Percentiles rank a stretch among this genome's conserved stretches.
These are phyloP conservation scores for Iselma pallidipennis DNA, from an alignment of 2,888 invertebrate species.

Conservation along the genomic window DNA sequence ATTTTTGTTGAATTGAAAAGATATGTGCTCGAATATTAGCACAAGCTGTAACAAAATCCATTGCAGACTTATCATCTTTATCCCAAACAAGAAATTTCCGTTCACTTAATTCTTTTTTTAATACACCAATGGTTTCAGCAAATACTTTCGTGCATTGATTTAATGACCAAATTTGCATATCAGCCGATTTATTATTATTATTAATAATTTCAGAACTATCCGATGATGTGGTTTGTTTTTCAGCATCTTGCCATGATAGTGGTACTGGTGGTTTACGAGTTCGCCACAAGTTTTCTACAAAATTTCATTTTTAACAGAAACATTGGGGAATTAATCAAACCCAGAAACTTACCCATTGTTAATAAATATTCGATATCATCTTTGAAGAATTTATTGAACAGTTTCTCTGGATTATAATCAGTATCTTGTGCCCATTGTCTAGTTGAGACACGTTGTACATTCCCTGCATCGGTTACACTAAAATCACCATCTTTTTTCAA, in stretches of 20 bases:
- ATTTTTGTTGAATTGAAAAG: conserved; percentile 86
- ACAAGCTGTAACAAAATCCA: conserved; percentile 97
- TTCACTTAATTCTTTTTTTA: conserved; percentile 64
- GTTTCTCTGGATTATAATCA: conserved; percentile 79
- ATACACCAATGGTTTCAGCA: conserved; percentile 65
- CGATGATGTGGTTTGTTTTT: neutral
- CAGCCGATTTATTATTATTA: conserved; percentile 34
- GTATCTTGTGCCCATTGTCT: conserved; percentile 85
- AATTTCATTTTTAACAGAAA: neutral
- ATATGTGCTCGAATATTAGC: conserved; percentile 91
- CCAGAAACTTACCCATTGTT: conserved; percentile 68
- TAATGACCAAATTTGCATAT: conserved; percentile 53
- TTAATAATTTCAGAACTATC: conserved; percentile 15
- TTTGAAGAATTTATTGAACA: conserved; percentile 91
- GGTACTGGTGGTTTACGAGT: conserved; percentile 84
- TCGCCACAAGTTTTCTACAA: conserved; percentile 84
- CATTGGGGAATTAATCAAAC: neutral
- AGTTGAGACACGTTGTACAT: conserved; percentile 70
- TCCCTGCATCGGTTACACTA: conserved; percentile 59
- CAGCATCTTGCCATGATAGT: conserved; percentile 66
- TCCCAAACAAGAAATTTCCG: conserved; percentile 90
- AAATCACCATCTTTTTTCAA: conserved; percentile 66
- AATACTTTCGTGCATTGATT: conserved; percentile 64
- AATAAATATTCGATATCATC: conserved; percentile 95
- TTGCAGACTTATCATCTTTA: conserved; percentile 90